A percentile compares a stretch with the other conserved stretches of the same genome.
These are phyloP conservation scores for Psilopogon haemacephalus DNA, from an alignment of 2,113 vertebrate species.

Conservation along the genomic window DNA sequence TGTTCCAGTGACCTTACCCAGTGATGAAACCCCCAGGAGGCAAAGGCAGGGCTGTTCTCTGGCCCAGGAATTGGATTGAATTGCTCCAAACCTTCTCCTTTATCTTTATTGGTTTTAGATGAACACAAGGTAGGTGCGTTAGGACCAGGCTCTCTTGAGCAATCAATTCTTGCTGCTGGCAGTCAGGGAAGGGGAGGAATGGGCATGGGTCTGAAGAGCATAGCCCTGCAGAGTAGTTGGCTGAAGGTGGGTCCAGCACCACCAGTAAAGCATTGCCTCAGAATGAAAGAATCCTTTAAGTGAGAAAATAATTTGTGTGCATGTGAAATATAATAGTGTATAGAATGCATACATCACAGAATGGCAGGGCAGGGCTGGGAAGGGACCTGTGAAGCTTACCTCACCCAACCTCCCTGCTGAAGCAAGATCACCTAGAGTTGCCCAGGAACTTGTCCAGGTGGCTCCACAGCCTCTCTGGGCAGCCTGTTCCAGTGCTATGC, in stretches of 20 bases:
- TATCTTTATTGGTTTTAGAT: neutral
- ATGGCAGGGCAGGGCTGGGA: too few species aligned
- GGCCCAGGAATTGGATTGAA: neutral
- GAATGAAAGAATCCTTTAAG: neutral
- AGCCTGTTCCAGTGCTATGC: too few species aligned
- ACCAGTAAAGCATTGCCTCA: neutral
- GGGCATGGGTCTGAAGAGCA: accelerated
- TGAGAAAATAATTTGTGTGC: neutral
- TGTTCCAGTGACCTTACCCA: neutral
- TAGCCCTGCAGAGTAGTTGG: neutral
- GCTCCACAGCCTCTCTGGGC: too few species aligned
- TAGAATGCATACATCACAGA: too few species aligned
- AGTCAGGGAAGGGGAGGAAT: neutral
- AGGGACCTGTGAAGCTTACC: too few species aligned
- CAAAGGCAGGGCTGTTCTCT: accelerated
- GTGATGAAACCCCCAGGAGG: neutral
- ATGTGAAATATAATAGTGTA: neutral
- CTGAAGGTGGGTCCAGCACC: neutral
- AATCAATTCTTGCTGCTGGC: neutral
- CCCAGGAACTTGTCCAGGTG: too few species aligned
- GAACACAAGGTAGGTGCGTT: neutral
- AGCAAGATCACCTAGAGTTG: too few species aligned
- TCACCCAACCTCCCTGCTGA: too few species aligned
- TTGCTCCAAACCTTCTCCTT: conserved; percentile 1
- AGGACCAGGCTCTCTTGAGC: neutral